Percentiles rank a stretch among this genome's conserved stretches.
Evolutionary conservation across 1,140 invertebrate species (phyloP).

Genomic region (Leptopilina clavipes): DNA sequence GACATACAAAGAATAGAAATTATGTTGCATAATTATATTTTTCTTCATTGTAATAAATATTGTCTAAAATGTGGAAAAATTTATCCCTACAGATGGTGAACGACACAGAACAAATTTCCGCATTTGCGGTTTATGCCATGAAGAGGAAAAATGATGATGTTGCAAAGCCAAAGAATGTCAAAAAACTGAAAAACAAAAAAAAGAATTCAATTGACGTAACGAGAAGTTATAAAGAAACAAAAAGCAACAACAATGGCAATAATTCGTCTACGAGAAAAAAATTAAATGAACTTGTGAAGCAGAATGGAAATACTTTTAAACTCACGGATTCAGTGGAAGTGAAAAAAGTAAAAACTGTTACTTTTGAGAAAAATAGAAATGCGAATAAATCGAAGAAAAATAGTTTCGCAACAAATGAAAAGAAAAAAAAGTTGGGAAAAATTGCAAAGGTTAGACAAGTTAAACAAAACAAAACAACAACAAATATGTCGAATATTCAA

Average conservation of each 20-base stretch:
- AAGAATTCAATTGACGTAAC: not conserved
- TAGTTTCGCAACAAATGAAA: not conserved
- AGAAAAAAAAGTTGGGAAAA: not conserved
- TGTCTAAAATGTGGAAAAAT: not conserved
- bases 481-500: not conserved
- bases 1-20: too few species aligned
- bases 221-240: not conserved
- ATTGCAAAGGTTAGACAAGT: not conserved
- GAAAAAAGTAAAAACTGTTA: not conserved
- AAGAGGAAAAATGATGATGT: slow-evolving; percentile 45
- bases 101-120: slow-evolving; percentile 42
- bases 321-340: not conserved
- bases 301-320: not conserved
- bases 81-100: slow-evolving; percentile 43
- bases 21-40: too few species aligned
- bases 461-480: not conserved
- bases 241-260: not conserved
- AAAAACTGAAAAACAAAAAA: not conserved
- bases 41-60: too few species aligned
- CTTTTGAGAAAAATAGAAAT: not conserved
- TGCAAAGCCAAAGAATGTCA: not conserved
- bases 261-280: not conserved
- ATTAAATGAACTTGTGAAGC: not conserved
- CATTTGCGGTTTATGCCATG: slow-evolving; percentile 47
- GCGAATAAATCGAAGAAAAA: not conserved